Base-by-base conservation (phyloP, 2,888 invertebrate species). In the Diloba caeruleocephala region DNA sequence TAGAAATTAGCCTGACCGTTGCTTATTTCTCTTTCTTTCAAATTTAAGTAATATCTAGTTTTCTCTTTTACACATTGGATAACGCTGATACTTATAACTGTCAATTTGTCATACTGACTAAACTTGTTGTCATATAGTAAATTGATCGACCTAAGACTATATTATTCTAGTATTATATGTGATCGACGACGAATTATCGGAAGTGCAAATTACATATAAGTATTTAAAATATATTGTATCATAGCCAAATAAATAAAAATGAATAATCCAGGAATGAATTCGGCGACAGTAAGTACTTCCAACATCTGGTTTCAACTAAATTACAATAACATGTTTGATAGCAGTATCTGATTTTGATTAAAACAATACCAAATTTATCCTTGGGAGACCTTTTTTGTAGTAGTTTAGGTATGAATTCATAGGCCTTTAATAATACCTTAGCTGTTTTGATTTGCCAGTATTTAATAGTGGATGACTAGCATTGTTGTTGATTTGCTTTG, bases 201-300 rank as follows among this genome's bases (percentile, higher is more conserved):
- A 42, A 55, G 39, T 55, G 49, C 15, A 25, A 48, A 3, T 42
- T 33, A 13, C 6, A 39, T 25, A 53, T 37, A 31, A 17, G 2
- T 44, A 21, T 36, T 17, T 9, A 61, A 26, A 28, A 21, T 45
- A 42, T 5, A 21, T 2, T 31, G 23, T 17, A n/a, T 6, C 12
- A 12, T 1, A 36, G 1, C n/a, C 9, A 8, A 36, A 26, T 21
- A 31, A 14, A 15, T 13, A 39, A 43, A 44, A 36, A 86, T 84
- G 84, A 86, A 82, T 67, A 85, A 79, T 64, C 74, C 83, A 51
- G 85, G 76, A 39, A 93, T 93, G 92, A 92, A 88, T 75, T 92
- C 94, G 15, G 94, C 92, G 42, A 93, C 92, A 29, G 93, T 93
- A 79, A 89, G 92, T 88, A 41, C 31, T 31, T 14, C 28, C 10